A percentile compares a stretch with the other conserved stretches of the same genome.
Evolutionary conservation across 2,888 invertebrate genomes (phyloP).

Genomic region (Microctonus aethiopoides): DNA sequence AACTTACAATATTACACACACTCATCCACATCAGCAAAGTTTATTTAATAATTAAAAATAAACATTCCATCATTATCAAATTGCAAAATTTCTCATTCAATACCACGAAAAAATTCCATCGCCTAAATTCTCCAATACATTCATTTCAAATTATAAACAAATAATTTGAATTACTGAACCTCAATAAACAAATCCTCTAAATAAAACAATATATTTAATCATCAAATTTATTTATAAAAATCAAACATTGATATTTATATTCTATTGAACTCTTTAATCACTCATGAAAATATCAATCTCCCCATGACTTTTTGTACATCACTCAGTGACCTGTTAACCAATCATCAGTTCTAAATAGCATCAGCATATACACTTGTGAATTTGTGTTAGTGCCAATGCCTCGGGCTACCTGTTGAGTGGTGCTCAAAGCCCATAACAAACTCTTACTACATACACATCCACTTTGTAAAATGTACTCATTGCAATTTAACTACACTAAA

Average conservation of each 20-base stretch:
- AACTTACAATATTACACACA: conserved; percentile 5
- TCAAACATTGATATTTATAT: too few relatives aligned
- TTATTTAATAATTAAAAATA: background rate
- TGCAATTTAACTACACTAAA: background rate
- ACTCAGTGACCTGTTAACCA: background rate
- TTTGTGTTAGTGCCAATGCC: background rate
- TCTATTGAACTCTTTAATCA: too few relatives aligned
- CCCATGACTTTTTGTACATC: background rate
- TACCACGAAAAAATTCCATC: background rate
- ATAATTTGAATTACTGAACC: too few relatives aligned
- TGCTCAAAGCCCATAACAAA: background rate
- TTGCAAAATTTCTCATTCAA: background rate
- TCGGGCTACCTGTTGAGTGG: conserved; percentile 21
- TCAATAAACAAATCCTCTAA: too few relatives aligned
- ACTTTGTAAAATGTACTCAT: too few relatives aligned
- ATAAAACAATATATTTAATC: too few relatives aligned
- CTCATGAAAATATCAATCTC: too few relatives aligned
- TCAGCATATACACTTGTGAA: background rate
- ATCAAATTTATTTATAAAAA: too few relatives aligned
- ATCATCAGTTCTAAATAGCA: background rate
- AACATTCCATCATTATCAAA: background rate
- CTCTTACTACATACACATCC: background rate
- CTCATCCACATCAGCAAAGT: background rate
- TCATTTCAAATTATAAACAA: background rate
- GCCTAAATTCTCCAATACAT: background rate